Evolutionary conservation across 2,888 invertebrate genomes (phyloP).

Genomic region (Beris morrisii): DNA sequence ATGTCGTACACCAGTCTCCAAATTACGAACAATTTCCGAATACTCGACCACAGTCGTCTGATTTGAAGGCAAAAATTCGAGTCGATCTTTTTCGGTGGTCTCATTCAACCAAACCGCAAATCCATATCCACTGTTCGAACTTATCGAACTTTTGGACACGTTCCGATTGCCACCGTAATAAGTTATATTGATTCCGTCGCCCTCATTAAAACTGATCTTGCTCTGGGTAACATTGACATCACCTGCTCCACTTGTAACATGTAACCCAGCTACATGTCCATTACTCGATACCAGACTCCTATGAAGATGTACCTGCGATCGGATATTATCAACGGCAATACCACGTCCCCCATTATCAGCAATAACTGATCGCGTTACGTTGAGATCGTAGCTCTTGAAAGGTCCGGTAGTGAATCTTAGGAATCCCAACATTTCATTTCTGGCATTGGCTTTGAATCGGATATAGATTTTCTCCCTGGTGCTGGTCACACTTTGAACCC

Average conservation of each 20-base stretch:
- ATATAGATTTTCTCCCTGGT: conserved; percentile 79
- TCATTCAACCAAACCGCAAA: conserved; percentile 89
- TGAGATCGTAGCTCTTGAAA: conserved; percentile 81
- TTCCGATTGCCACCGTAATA: conserved; percentile 93
- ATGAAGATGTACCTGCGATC: conserved; percentile 86
- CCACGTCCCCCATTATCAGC: conserved; percentile 92
- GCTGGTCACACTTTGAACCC: conserved; percentile 86
- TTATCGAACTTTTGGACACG: conserved; percentile 81
- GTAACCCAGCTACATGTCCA: conserved; percentile 87
- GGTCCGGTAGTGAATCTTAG: conserved; percentile 76
- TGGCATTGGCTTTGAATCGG: conserved; percentile 73
- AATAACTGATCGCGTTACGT: conserved; percentile 81
- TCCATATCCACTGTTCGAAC: conserved; percentile 87
- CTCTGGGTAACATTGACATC: conserved; percentile 93
- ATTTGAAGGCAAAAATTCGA: conserved; percentile 77
- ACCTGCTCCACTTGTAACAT: conserved; percentile 87
- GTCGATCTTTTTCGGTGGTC: conserved; percentile 62
- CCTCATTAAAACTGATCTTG: conserved; percentile 85
- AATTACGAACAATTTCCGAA: conserved; percentile 83
- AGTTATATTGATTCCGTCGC: conserved; percentile 94
- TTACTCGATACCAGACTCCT: conserved; percentile 82
- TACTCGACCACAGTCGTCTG: conserved; percentile 87
- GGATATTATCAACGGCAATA: conserved; percentile 87
- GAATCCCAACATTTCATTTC: conserved; percentile 74
- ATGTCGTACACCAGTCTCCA: conserved; percentile 84